Evolutionary conservation across 2,113 vertebrate genomes (phyloP), one percentile per base, ranked within the genome.

Genomic region (Oriolus oriolus): DNA sequence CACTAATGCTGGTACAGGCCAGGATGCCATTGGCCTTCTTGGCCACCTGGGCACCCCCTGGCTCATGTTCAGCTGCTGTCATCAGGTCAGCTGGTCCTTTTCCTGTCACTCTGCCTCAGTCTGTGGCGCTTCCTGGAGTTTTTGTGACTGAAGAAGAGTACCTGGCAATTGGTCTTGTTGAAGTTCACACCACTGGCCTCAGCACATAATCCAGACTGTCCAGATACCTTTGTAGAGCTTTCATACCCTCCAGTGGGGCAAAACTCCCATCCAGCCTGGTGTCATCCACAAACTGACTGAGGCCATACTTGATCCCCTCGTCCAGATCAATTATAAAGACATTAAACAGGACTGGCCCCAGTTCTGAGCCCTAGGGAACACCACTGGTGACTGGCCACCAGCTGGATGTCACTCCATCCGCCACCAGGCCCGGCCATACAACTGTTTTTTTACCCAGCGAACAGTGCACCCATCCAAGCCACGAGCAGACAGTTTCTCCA

Each of bases 271-370:
- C 28, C 28, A 74, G 0, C 23, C 23, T 65, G 59, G 27, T 59
- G 19, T 23, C 9, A n/a, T 49, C 21, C 42, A 27, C 50, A 35
- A 10, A 22, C 17, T 28, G 39, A 19, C 18, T 35, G 35, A 56
- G 26, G 14, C 2, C 0, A 0, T 12, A 4, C 14, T 59, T 0
- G 0, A 33, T 68, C 13, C 5, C 18, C 16, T 49, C 0, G 0
- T 42, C 16, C 31, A 56, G 47, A 7, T 42, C 13, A 57, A 0
- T 17, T 9, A 14, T 17, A 21, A 80, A 28, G 27, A 9, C 4
- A 15, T 14, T 26, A 42, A 49, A 26, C 18, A 44, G 47, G 6
- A 13, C 69, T 68, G 61, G 31, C 2, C 28, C 23, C 37, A 39
- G 8, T 33, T 9, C 37, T 22, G 44, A 39, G 8, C 20, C 11